These are phyloP conservation scores for Babylonia areolata DNA, from an alignment of 1,140 invertebrate species.

Conservation along the genomic window DNA sequence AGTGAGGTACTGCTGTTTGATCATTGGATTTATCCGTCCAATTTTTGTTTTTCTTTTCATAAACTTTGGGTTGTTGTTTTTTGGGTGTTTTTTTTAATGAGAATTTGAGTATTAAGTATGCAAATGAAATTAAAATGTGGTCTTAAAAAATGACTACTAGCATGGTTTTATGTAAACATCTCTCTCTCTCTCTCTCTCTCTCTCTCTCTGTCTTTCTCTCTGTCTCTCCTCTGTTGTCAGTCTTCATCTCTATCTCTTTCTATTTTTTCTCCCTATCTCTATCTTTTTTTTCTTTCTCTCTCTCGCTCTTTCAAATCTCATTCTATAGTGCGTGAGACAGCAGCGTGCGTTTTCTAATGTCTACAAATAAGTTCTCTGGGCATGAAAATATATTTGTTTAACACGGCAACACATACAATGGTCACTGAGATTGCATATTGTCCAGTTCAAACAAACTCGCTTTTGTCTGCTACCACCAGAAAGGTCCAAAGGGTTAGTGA, in stretches of 20 bases:
- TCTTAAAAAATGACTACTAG: neutral
- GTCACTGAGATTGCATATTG: too few relatives aligned
- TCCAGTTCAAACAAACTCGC: too few relatives aligned
- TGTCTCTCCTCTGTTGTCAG: neutral
- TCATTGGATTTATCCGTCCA: conserved; percentile 34
- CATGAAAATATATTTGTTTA: too few relatives aligned
- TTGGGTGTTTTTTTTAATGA: neutral
- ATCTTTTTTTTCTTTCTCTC: neutral
- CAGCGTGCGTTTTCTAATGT: too few relatives aligned
- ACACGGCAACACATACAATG: too few relatives aligned
- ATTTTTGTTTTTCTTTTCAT: neutral
- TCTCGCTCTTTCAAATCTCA: neutral
- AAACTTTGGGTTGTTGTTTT: too few relatives aligned
- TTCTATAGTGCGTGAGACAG: too few relatives aligned
- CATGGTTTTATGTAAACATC: neutral
- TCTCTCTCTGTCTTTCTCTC: neutral
- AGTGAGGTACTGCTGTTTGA: neutral
- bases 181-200: neutral
- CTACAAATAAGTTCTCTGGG: too few relatives aligned
- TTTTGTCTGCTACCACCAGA: too few relatives aligned
- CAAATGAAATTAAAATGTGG: neutral
- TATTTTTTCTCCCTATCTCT: neutral
- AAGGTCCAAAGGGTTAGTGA: too few relatives aligned
- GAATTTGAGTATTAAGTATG: neutral
- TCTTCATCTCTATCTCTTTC: neutral